Percentiles rank a stretch among this genome's conserved stretches.
phyloP scores from a whole-genome alignment of 2,888 invertebrate species.

The Eristalis intricaria region DNA sequence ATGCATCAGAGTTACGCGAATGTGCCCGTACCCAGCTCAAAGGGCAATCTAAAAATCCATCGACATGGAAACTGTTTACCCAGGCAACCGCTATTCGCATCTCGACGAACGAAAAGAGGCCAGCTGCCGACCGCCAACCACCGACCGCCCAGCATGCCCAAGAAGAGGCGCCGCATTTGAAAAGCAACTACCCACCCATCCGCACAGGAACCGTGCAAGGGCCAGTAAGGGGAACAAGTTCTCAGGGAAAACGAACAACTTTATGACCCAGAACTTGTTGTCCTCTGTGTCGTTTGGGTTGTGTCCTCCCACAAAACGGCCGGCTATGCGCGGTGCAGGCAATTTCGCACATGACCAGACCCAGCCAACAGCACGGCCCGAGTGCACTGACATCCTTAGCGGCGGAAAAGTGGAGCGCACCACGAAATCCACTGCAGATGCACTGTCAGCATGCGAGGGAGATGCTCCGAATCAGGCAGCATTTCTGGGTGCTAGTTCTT shows the following conservation, averaged over 20 bases:
- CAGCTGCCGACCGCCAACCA: slow-evolving; percentile 1
- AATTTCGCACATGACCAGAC: slow-evolving; percentile 44
- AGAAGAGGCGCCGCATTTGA: slow-evolving; percentile 6
- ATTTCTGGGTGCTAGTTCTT: neutral
- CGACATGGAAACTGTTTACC: slow-evolving; percentile 27
- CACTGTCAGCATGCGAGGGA: slow-evolving; percentile 1
- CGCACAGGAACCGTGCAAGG: neutral
- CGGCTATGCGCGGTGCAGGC: slow-evolving; percentile 3
- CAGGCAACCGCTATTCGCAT: neutral
- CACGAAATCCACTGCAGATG: slow-evolving; percentile 7
- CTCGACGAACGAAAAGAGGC: slow-evolving; percentile 12
- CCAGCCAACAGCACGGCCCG: slow-evolving; percentile 6
- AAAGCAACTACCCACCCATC: neutral
- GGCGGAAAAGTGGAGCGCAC: slow-evolving; percentile 9
- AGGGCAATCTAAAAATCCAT: slow-evolving; percentile 36
- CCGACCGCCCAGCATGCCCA: neutral
- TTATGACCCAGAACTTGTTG: slow-evolving; percentile 56
- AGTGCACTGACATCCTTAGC: slow-evolving; percentile 8
- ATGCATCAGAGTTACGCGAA: neutral
- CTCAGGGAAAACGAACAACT: slow-evolving; percentile 15
- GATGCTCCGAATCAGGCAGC: neutral
- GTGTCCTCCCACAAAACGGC: neutral
- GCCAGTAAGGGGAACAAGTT: neutral
- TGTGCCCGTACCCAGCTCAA: slow-evolving; percentile 5
- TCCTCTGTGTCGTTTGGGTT: slow-evolving; percentile 11